A percentile compares a stretch with the other conserved stretches of the same genome.
These are phyloP conservation scores for Gymnocypris eckloni DNA, from an alignment of 2,797 vertebrate species.

Conservation along the genomic window DNA sequence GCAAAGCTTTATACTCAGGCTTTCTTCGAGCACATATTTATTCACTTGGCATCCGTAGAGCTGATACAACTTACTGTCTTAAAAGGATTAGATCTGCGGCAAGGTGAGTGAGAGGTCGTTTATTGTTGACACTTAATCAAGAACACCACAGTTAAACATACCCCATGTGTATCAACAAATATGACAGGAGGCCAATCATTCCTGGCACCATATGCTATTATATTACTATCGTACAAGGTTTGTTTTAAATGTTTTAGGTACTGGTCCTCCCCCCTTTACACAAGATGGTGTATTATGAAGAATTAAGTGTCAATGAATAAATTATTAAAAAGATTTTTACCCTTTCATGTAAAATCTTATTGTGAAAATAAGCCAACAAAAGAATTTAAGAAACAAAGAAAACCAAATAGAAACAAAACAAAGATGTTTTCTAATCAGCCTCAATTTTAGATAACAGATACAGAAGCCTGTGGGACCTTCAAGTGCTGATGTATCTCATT, in stretches of 20 bases:
- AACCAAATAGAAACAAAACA: slow-evolving; percentile 13
- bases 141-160: slow-evolving; percentile 10
- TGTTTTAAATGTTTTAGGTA: background rate
- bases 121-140: slow-evolving; percentile 42
- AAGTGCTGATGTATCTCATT: slow-evolving; percentile 9
- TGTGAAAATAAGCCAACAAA: slow-evolving; percentile 9
- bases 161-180: slow-evolving; percentile 34
- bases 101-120: slow-evolving; percentile 33
- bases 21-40: slow-evolving; percentile 41
- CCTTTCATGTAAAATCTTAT: background rate
- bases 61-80: slow-evolving; percentile 16
- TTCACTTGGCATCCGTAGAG: slow-evolving; percentile 30
- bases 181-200: slow-evolving; percentile 28
- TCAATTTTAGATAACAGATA: slow-evolving; percentile 32
- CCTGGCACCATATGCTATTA: background rate
- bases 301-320: background rate
- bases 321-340: slow-evolving; percentile 1
- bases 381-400: slow-evolving; percentile 1
- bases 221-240: background rate
- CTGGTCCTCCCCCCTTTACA: background rate
- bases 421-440: slow-evolving; percentile 20
- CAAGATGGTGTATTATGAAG: background rate
- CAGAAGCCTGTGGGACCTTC: slow-evolving; percentile 24
- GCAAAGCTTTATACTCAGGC: slow-evolving; percentile 44
- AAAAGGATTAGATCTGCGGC: slow-evolving; percentile 21